These are phyloP conservation scores for Dorcus hopei DNA, from an alignment of 2,888 invertebrate genomes.

Conservation along the genomic window DNA sequence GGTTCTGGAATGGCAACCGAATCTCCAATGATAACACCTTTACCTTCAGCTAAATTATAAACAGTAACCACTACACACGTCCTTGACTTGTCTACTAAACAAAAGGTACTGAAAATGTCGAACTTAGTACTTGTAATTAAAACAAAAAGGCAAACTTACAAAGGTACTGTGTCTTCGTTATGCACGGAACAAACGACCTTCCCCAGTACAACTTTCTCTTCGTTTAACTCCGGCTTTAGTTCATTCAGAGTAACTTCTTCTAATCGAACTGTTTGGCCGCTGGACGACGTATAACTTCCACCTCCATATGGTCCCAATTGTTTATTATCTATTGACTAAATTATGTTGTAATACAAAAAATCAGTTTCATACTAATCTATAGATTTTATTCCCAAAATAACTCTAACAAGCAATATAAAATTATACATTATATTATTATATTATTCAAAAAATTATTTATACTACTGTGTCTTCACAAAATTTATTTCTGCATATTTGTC, in stretches of 20 bases:
- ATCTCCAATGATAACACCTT: slow-evolving; percentile 82
- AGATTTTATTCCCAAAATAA: neutral
- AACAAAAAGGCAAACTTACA: slow-evolving; percentile 57
- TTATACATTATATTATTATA: no score
- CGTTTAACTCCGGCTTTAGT: slow-evolving; percentile 63
- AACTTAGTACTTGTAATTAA: slow-evolving; percentile 6
- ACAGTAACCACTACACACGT: slow-evolving; percentile 73
- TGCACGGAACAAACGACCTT: slow-evolving; percentile 79
- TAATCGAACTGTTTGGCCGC: slow-evolving; percentile 54
- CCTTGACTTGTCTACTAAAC: slow-evolving; percentile 70
- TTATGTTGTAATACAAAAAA: slow-evolving; percentile 11
- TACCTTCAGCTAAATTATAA: slow-evolving; percentile 79
- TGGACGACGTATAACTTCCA: slow-evolving; percentile 52
- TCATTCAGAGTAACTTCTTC: slow-evolving; percentile 52
- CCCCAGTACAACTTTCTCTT: slow-evolving; percentile 67
- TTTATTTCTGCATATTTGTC: no score
- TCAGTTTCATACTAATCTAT: slow-evolving; percentile 4
- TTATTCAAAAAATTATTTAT: no score
- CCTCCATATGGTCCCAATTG: slow-evolving; percentile 71
- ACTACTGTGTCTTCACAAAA: no score
- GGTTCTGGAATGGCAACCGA: slow-evolving; percentile 80
- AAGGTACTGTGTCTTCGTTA: slow-evolving; percentile 72
- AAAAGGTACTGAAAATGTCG: slow-evolving; percentile 67
- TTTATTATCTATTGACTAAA: slow-evolving; percentile 62
- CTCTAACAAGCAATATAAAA: no score